These are phyloP conservation scores for Meiosimyza platycephala DNA, from an alignment of 2,888 invertebrate genomes.

Conservation along the genomic window DNA sequence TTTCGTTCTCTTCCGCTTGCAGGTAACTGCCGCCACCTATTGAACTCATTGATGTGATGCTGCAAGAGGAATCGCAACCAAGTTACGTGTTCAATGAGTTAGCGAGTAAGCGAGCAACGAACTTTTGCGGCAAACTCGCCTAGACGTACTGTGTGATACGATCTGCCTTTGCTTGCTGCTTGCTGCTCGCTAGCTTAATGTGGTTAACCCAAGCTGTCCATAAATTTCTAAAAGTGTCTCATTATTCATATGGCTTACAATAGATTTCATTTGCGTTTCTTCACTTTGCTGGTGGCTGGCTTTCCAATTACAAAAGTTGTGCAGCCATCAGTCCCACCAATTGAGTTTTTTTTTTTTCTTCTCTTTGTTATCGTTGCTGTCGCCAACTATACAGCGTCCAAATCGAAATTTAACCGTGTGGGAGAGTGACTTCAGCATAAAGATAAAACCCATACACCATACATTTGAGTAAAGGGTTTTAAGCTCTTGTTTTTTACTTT, in stretches of 20 bases:
- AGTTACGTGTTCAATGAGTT: constrained; percentile 2
- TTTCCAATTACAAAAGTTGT: constrained; percentile 18
- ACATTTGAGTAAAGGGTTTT: no score
- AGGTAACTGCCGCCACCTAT: background rate
- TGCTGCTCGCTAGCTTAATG: constrained; percentile 48
- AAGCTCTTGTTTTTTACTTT: no score
- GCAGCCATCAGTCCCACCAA: constrained; percentile 21
- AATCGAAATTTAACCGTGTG: constrained; percentile 16
- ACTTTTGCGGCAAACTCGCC: constrained; percentile 53
- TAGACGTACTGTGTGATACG: constrained; percentile 10
- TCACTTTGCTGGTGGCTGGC: no score
- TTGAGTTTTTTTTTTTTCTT: constrained; percentile 15
- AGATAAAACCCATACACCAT: no score
- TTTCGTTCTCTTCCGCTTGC: background rate
- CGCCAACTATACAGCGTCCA: background rate
- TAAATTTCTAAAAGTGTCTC: constrained; percentile 67
- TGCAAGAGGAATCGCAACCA: constrained; percentile 9
- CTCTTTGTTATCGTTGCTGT: background rate
- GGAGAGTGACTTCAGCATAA: constrained; percentile 8
- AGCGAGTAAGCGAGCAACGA: constrained; percentile 51
- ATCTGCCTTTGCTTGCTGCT: constrained; percentile 5
- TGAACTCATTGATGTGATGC: background rate
- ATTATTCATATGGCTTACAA: constrained; percentile 67
- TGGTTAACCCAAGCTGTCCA: constrained; percentile 65
- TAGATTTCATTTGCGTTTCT: constrained; percentile 45